Evolutionary conservation across 2,888 invertebrate species (phyloP), one percentile per base, ranked within the genome.

Genomic region (Volucella zonaria): DNA sequence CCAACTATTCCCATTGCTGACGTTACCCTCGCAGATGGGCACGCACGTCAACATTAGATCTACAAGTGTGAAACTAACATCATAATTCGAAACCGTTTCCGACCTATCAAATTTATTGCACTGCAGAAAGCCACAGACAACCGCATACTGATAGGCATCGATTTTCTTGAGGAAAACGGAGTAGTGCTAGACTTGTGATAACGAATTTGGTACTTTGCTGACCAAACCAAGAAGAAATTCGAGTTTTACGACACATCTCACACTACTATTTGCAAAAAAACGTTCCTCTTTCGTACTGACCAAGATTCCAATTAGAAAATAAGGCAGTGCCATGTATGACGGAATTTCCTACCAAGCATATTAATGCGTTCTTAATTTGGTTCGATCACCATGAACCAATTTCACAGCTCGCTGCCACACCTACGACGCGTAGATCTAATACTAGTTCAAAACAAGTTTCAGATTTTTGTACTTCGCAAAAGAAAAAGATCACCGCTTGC

Each of bases 131-230:
- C 71, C 6, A 14, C 11, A 11, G 61, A 61, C 9, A 71, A 61
- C 15, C 23, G 59, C 1, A 45, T 40, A 2, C 49, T 59, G 1
- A 71, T 71, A 3, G 71, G 59, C 0, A 59, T 71, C 8, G 49
- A 71, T 42, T 71, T 71, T 40, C 49, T 71, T 1, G 71, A 71
- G 15, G 45, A 71, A 59, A 71, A 56, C n/a, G 59, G 47, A 38
- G n/a, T 70, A 11, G 49, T 71, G 0, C 56, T 71, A 47, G 18
- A 18, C 18, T 18, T 18, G 18, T 1, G 18, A 18, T 1, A 18
- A 18, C 18, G 18, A 42, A 47, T 12, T 14, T 70, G 68, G 58
- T 70, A 70, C 6, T 58, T 56, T 18, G n/a, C 68, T 8, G 58
- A 70, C 14, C 12, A 56, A 10, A n/a, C 45, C 8, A n/a, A 56